Conservation (phyloP, 2,888 invertebrate species). For the Apoda limacodes region DNA sequence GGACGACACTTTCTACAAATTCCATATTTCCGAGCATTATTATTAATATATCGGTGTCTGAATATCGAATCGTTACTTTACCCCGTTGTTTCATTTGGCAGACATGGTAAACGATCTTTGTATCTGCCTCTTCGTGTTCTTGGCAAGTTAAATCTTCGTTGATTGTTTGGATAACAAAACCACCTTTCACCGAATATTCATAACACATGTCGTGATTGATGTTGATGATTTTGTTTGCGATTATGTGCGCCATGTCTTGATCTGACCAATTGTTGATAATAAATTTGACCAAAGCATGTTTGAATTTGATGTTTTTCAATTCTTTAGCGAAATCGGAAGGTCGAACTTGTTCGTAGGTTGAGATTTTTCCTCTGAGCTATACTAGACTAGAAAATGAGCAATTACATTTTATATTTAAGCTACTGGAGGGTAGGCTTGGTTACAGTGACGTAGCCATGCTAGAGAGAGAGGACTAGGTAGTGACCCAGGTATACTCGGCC, state of each 20-base stretch:
- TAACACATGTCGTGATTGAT: slow-evolving; percentile 11
- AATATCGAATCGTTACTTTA: slow-evolving; percentile 13
- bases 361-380: no score
- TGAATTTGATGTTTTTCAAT: slow-evolving; percentile 22
- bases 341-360: slow-evolving; percentile 15
- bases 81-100: slow-evolving; percentile 13
- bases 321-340: slow-evolving; percentile 17
- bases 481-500: no score
- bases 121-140: slow-evolving; percentile 22
- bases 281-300: slow-evolving; percentile 22
- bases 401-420: no score
- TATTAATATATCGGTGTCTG: slow-evolving; percentile 22
- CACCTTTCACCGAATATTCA: slow-evolving; percentile 10
- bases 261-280: slow-evolving; percentile 19
- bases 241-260: slow-evolving; percentile 16
- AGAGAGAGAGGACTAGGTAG: no score
- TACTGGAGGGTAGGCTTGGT: no score
- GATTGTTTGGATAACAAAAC: slow-evolving; percentile 13
- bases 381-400: no score
- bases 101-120: slow-evolving; percentile 15
- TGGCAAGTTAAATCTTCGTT: slow-evolving; percentile 16
- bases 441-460: no score
- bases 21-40: slow-evolving; percentile 21
- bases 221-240: slow-evolving; percentile 11
- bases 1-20: slow-evolving; percentile 2